A percentile compares a stretch with the other conserved stretches of the same genome.
Conservation (phyloP, 1,140 invertebrate genomes). For the Adoxophyes honmai region DNA sequence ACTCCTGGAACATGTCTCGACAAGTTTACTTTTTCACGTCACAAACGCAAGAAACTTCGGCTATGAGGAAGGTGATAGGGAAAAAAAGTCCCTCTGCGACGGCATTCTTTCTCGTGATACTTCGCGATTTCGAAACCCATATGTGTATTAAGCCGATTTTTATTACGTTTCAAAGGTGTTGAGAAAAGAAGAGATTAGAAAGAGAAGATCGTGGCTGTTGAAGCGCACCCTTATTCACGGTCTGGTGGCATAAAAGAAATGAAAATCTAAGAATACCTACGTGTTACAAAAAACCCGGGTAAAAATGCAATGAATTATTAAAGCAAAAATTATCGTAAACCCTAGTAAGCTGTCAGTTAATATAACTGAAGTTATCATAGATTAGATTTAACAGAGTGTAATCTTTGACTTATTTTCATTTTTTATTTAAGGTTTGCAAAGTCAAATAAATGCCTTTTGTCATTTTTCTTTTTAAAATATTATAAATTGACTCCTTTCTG, state of each 20-base stretch:
- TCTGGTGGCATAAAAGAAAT: background rate
- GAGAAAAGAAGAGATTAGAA: slow-evolving; percentile 39
- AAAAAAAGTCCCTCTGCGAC: background rate
- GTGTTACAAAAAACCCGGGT: no score
- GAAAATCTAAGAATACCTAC: background rate
- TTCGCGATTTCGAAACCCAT: slow-evolving; percentile 35
- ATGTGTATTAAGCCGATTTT: slow-evolving; percentile 52
- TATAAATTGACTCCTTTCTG: no score
- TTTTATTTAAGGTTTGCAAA: no score
- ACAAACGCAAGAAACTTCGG: slow-evolving; percentile 8
- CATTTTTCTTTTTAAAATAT: no score
- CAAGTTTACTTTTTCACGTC: slow-evolving; percentile 30
- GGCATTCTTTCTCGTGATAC: slow-evolving; percentile 22
- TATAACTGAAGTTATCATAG: no score
- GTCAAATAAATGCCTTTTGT: no score
- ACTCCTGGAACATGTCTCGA: slow-evolving; percentile 28
- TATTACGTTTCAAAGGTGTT: slow-evolving; percentile 50
- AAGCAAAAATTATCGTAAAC: no score
- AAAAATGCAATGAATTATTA: no score
- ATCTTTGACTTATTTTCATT: no score
- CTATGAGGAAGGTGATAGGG: slow-evolving; percentile 4
- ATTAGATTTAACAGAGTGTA: no score
- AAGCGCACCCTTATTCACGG: slow-evolving; percentile 16
- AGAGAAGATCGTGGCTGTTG: slow-evolving; percentile 31
- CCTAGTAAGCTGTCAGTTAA: no score